Evolutionary conservation across 2,113 vertebrate genomes (phyloP).

Genomic region (Parus major): DNA sequence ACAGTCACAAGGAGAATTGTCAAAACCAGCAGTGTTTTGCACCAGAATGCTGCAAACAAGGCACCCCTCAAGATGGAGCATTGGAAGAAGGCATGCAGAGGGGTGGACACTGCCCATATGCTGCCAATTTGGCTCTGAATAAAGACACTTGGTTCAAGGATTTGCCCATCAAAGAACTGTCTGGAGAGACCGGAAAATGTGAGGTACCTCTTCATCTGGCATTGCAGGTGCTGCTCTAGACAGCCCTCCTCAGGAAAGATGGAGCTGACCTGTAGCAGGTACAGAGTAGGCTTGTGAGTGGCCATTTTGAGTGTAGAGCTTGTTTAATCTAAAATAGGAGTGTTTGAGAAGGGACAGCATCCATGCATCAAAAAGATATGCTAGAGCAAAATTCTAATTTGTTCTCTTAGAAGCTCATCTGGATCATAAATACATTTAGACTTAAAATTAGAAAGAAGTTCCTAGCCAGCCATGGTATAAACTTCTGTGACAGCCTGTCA

Average conservation of each 20-base stretch:
- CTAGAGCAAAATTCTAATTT: not conserved
- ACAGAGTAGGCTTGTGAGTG: not conserved
- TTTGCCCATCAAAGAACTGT: not conserved
- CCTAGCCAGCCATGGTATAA: constrained; percentile 16
- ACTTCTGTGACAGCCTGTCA: constrained; percentile 10
- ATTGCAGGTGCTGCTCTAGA: not conserved
- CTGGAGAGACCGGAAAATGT: not conserved
- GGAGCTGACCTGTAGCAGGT: not conserved
- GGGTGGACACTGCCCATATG: not conserved
- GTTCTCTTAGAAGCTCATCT: constrained; percentile 1
- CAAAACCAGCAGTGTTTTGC: not conserved
- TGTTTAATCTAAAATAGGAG: not conserved
- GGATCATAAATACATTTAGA: constrained; percentile 15
- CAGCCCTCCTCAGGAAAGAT: not conserved
- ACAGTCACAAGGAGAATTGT: not conserved
- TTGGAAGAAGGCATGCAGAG: not conserved
- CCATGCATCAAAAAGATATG: not conserved
- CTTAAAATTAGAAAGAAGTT: constrained; percentile 51
- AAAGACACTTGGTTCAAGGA: not conserved
- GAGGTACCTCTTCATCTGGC: not conserved
- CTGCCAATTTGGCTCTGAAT: not conserved
- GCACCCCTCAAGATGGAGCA: accelerated
- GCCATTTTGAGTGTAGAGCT: not conserved
- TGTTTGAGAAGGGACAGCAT: not conserved
- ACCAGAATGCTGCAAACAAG: not conserved